phyloP scores from a whole-genome alignment of 2,113 vertebrate genomes.

The Otolemur garnettii region DNA sequence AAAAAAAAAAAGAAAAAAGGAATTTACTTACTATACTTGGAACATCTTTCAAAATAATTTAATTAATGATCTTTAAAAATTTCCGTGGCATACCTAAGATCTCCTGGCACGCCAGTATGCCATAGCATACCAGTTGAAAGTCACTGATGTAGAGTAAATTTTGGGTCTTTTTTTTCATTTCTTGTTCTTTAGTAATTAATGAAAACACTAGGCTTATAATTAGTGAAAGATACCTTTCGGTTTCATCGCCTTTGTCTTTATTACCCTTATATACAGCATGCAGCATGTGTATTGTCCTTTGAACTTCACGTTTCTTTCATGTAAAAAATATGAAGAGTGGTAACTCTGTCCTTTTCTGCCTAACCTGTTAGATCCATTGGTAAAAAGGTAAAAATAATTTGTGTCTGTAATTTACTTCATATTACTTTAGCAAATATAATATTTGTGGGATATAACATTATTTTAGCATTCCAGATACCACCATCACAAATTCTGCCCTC shows the following conservation, averaged over 20 bases:
- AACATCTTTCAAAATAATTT: too few species aligned
- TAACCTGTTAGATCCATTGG: neutral
- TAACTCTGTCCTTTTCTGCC: neutral
- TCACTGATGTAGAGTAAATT: too few species aligned
- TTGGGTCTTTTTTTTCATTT: slow-evolving; percentile 11
- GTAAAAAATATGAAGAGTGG: neutral
- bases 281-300: neutral
- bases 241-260: slow-evolving; percentile 30
- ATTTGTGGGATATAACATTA: neutral
- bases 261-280: neutral
- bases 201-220: slow-evolving; percentile 17
- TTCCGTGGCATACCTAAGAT: too few species aligned
- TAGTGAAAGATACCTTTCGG: neutral
- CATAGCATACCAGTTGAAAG: too few species aligned
- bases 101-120: too few species aligned
- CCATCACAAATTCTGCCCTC: neutral
- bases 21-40: too few species aligned
- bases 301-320: slow-evolving; percentile 11
- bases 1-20: too few species aligned
- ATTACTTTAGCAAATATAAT: neutral
- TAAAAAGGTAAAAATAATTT: neutral
- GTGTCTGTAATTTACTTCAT: neutral
- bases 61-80: too few species aligned
- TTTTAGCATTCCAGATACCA: neutral
- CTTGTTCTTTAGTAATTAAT: neutral